Conservation (phyloP, 2,113 vertebrate species). For the Coptodon bakossiorum region DNA sequence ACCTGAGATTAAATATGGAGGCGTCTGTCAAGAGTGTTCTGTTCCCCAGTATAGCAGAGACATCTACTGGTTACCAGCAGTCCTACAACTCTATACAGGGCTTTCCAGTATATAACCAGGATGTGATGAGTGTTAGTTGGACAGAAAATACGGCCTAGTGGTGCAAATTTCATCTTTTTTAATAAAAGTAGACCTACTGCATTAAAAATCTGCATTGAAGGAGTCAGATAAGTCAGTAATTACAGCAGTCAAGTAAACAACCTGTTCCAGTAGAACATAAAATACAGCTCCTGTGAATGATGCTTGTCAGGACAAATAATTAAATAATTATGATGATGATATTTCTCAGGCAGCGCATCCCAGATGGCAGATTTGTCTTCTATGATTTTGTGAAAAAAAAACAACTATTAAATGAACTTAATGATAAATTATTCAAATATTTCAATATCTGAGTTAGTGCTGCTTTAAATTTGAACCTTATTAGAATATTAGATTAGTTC, state of each 20-base stretch:
- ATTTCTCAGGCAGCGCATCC: not conserved
- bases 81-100: not conserved
- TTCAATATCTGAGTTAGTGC: not conserved
- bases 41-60: conserved; percentile 39
- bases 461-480: not conserved
- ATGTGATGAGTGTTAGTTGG: not conserved
- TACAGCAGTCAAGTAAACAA: not conserved
- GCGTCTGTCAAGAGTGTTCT: not conserved
- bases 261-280: not conserved
- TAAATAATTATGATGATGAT: not conserved
- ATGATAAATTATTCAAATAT: not conserved
- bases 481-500: not conserved
- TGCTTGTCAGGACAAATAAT: not conserved
- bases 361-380: not conserved
- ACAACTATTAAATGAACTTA: not conserved
- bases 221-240: not conserved
- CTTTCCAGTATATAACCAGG: not conserved
- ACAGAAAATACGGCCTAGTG: not conserved
- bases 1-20: not conserved
- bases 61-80: conserved; percentile 54
- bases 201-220: not conserved
- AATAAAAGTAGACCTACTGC: not conserved
- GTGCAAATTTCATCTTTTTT: not conserved
- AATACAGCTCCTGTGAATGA: not conserved
- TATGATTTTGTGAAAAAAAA: not conserved